Base-by-base conservation (phyloP, 1,140 invertebrate genomes). In the Drosophila gunungcola region DNA sequence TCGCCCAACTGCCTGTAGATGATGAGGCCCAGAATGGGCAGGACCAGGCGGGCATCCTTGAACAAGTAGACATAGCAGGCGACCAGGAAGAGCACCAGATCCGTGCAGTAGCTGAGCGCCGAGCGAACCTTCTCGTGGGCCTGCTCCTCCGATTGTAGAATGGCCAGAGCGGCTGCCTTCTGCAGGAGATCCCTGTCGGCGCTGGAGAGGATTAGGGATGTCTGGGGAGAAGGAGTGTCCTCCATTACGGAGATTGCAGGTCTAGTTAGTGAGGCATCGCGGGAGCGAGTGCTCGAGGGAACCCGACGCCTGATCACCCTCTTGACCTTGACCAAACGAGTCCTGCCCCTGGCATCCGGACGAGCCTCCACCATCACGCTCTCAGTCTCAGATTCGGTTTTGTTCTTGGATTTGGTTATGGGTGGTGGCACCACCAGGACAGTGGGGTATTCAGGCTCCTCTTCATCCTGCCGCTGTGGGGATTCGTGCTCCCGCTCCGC, bases 51-150 rank as follows among this genome's bases (percentile, higher is more conserved):
- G 88, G 96, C 96, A 78, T 96, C 95, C 80, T 96, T 96, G 80
- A 96, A 97, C 10, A 96, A 90, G 90, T 97, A 97, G 39, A 97
- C 93, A 94, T 95, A 96, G 90, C 95, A 95, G 4, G 96, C 96
- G 1, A 96, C 94, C 12, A 95, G 49, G 53, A 96, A 93, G 73
- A 96, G 93, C 38, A 95, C 95, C 49, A 96, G 78, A 85, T 96
- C 96, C 0, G 95, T 96, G 7, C 94, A 92, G 77, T 96, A 96
- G 79, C 95, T 95, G 2, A 96, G 92, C 0, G 93, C 94, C 5
- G 94, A 94, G 48, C 94, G 93, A 1, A 96, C 95, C 74, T 95
- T 96, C 32, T 92, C 93, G 70, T 95, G 94, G 1, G 95, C 95
- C 70, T 94, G 93, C 45, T 94, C 92, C 65, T 94, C 93, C 53